Conservation (phyloP, 2,113 vertebrate genomes). For the Catagonus wagneri region DNA sequence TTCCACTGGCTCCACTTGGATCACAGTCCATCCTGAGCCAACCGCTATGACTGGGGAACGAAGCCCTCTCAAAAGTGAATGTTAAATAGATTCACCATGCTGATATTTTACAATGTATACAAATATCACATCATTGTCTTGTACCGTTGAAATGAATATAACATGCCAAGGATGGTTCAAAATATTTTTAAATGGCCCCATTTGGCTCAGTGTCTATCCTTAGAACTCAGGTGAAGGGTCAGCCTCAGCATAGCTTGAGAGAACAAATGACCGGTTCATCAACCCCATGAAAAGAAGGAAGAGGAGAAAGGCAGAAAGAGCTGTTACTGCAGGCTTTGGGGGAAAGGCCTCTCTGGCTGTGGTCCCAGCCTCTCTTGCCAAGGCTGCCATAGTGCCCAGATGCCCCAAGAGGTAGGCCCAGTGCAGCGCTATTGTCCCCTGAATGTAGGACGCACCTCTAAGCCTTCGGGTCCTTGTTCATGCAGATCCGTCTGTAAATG, state of each 20-base stretch:
- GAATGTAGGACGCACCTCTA: not conserved
- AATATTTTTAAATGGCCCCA: not conserved
- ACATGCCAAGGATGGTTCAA: not conserved
- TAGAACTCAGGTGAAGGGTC: not conserved
- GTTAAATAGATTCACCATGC: not conserved
- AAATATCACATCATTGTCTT: not conserved
- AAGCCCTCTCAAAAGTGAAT: not conserved
- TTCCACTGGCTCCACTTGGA: not conserved
- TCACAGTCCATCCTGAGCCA: not conserved
- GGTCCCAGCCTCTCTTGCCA: too few species aligned
- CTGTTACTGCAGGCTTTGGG: not conserved
- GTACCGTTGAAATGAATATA: not conserved
- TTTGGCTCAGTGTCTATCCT: not conserved
- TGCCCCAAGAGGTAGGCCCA: not conserved
- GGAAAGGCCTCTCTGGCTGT: not conserved
- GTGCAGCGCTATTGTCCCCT: not conserved
- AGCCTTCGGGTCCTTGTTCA: not conserved
- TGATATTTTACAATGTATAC: not conserved
- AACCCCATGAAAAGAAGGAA: not conserved
- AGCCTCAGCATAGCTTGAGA: not conserved
- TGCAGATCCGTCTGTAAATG: accelerated
- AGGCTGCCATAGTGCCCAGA: not conserved
- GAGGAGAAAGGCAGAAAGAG: not conserved
- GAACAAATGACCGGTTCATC: not conserved
- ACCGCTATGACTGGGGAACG: not conserved